Conservation (phyloP, 2,113 vertebrate genomes). For the Myotis lucifugus region DNA sequence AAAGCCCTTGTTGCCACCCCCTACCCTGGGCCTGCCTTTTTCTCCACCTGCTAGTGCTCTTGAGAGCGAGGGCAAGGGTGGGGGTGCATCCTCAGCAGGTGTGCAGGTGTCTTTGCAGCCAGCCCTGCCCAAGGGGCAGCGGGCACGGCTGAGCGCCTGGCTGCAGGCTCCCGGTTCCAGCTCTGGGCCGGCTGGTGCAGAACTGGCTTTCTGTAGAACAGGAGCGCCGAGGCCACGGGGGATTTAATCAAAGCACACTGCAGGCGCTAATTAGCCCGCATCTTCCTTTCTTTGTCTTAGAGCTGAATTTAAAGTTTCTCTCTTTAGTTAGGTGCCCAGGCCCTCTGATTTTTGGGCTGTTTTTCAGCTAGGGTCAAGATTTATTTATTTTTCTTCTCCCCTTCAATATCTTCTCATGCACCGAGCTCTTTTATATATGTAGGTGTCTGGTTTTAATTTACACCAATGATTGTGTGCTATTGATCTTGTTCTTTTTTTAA, state of each 20-base stretch:
- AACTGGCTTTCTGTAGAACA: neutral
- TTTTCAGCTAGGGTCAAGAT: neutral
- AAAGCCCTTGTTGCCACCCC: neutral
- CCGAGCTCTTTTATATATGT: neutral
- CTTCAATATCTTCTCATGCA: accelerated
- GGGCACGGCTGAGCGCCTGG: accelerated
- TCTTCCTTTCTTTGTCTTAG: neutral
- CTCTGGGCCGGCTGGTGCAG: neutral
- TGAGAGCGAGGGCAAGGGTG: neutral
- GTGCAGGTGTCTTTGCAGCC: neutral
- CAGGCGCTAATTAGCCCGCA: neutral
- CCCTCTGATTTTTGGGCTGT: neutral
- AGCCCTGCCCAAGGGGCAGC: neutral
- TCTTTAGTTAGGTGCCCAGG: neutral
- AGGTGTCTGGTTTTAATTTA: neutral
- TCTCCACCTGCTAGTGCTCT: neutral
- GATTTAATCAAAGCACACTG: neutral
- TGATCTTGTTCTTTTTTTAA: no score
- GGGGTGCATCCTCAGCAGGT: neutral
- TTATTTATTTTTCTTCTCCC: neutral
- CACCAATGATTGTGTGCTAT: neutral
- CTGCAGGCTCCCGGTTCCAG: neutral
- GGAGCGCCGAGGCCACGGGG: neutral
- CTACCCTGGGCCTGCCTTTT: neutral
- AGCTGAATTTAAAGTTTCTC: neutral